A percentile compares a stretch with the other conserved stretches of the same genome.
These are phyloP conservation scores for Ctenochaetus hawaiiensis DNA, from an alignment of 2,797 vertebrate species.

Conservation along the genomic window DNA sequence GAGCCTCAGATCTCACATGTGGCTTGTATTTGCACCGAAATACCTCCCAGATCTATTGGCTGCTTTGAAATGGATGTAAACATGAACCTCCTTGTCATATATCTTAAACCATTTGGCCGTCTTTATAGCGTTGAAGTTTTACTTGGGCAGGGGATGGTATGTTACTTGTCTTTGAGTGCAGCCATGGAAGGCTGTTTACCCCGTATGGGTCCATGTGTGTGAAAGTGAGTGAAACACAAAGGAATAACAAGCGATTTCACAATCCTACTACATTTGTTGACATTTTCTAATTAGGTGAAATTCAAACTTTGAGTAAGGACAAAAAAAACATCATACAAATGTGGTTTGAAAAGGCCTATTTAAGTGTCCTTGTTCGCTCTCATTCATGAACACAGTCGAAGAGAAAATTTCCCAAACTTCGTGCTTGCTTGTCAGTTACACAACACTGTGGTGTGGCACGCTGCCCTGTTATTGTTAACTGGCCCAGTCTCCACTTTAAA, in stretches of 20 bases:
- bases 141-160: conserved; percentile 40
- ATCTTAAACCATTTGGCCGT: conserved; percentile 54
- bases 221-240: conserved; percentile 53
- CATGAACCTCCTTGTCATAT: conserved; percentile 53
- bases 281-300: conserved; percentile 54
- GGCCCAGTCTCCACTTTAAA: conserved; percentile 47
- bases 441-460: conserved; percentile 76
- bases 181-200: conserved; percentile 44
- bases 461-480: conserved; percentile 74
- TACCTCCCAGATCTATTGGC: conserved; percentile 71
- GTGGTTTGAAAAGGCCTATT: conserved; percentile 56
- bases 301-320: conserved; percentile 37
- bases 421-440: conserved; percentile 72
- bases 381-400: conserved; percentile 60
- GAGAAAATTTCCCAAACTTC: conserved; percentile 53
- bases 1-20: conserved; percentile 77
- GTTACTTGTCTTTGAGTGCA: conserved; percentile 33
- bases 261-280: conserved; percentile 58
- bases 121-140: conserved; percentile 55
- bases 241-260: conserved; percentile 52
- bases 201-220: conserved; percentile 32
- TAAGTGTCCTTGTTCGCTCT: conserved; percentile 53
- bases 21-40: conserved; percentile 75
- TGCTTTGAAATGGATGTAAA: conserved; percentile 76
- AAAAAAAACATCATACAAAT: conserved; percentile 62